Conservation (phyloP, 2,888 invertebrate genomes). For the Cheilosia scutellata region DNA sequence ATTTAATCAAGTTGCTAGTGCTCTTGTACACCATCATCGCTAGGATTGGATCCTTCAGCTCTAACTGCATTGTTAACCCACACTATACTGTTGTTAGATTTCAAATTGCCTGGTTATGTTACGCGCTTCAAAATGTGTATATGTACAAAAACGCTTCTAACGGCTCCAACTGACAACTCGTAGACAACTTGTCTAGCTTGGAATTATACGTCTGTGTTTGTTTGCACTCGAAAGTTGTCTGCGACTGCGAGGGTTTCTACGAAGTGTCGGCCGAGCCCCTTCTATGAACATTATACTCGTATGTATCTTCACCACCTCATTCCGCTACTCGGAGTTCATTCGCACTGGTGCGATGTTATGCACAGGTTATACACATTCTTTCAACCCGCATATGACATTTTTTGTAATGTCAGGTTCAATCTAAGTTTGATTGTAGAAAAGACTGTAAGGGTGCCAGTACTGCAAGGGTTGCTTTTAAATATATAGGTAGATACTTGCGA, state of each 20-base stretch:
- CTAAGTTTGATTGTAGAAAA: slow-evolving; percentile 32
- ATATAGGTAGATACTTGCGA: background rate
- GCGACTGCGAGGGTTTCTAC: background rate
- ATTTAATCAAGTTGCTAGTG: slow-evolving; percentile 26
- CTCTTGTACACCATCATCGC: background rate
- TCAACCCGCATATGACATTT: slow-evolving; percentile 37
- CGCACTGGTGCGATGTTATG: background rate
- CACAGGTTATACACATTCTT: background rate
- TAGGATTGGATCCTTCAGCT: background rate
- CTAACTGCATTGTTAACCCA: background rate
- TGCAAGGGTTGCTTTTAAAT: slow-evolving; percentile 11
- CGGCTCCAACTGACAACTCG: slow-evolving; percentile 52
- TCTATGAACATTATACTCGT: slow-evolving; percentile 42
- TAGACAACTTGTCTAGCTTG: slow-evolving; percentile 68
- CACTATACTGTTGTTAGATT: slow-evolving; percentile 9
- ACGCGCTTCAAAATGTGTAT: background rate
- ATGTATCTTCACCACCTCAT: slow-evolving; percentile 14
- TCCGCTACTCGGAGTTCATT: slow-evolving; percentile 1
- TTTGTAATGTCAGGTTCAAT: slow-evolving; percentile 61
- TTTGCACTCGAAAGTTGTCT: slow-evolving; percentile 26
- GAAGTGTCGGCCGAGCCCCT: background rate
- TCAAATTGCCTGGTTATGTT: slow-evolving; percentile 44
- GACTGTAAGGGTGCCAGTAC: slow-evolving; percentile 4
- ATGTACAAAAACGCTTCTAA: slow-evolving; percentile 27
- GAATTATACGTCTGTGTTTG: slow-evolving; percentile 35